phyloP scores from a whole-genome alignment of 2,888 invertebrate genomes.

The Nasonovia ribisnigri region DNA sequence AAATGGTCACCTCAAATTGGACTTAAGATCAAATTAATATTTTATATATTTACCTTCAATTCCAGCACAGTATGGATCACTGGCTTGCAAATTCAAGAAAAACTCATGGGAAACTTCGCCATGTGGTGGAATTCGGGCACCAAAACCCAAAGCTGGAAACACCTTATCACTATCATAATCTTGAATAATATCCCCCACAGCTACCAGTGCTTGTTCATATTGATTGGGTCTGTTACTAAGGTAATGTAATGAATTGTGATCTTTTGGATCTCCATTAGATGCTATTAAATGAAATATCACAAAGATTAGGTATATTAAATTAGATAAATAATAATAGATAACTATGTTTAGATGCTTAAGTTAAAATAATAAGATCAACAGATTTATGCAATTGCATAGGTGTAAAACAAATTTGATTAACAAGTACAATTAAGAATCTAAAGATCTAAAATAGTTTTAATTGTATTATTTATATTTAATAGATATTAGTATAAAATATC shows the following conservation, averaged over 20 bases:
- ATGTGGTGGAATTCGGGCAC: constrained; percentile 72
- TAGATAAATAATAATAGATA: not conserved
- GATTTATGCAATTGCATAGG: not conserved
- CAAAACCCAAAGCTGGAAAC: constrained; percentile 72
- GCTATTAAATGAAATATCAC: constrained; percentile 68
- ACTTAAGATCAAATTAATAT: not conserved
- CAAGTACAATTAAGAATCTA: not conserved
- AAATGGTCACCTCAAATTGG: not conserved
- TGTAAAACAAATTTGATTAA: not conserved
- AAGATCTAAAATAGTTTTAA: not conserved
- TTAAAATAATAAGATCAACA: not conserved
- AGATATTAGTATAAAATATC: constrained; percentile 55
- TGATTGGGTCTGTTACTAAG: constrained; percentile 70
- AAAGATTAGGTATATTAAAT: not conserved
- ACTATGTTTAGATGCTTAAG: not conserved
- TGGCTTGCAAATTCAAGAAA: constrained; percentile 72
- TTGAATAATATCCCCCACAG: constrained; percentile 72
- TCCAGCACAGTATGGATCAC: constrained; percentile 73
- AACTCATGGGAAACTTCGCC: constrained; percentile 71
- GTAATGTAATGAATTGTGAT: constrained; percentile 72
- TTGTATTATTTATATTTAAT: not conserved
- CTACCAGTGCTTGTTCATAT: constrained; percentile 71
- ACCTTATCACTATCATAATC: constrained; percentile 73
- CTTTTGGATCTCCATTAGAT: constrained; percentile 71
- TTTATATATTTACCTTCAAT: constrained; percentile 70